Evolutionary conservation across 2,113 vertebrate species (phyloP).

Genomic region (Oryzias melastigma): DNA sequence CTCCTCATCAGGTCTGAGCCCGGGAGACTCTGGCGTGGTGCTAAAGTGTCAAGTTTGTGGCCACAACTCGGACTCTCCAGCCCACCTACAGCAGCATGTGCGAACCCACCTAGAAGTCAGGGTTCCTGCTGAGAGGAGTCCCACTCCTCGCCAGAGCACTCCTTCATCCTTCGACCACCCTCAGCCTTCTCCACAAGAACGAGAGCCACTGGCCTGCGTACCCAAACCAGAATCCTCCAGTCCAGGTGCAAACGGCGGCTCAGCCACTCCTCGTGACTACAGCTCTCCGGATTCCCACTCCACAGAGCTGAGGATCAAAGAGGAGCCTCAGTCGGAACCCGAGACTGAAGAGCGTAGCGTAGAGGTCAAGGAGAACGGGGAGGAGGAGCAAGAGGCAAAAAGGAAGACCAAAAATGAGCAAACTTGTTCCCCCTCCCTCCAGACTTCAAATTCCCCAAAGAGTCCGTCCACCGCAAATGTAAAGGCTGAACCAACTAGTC

Average conservation of each 20-base stretch:
- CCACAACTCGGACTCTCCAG: constrained; percentile 81
- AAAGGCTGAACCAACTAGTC: constrained; percentile 88
- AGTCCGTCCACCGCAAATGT: constrained; percentile 77
- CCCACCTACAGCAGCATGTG: constrained; percentile 84
- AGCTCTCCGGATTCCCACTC: constrained; percentile 46
- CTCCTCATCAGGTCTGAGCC: constrained; percentile 75
- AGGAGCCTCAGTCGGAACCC: constrained; percentile 77
- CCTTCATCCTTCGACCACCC: constrained; percentile 46
- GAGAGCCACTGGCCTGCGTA: constrained; percentile 49
- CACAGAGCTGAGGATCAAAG: constrained; percentile 76
- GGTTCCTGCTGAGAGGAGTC: constrained; percentile 70
- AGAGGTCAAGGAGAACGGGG: constrained; percentile 35
- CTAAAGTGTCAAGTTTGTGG: constrained; percentile 84
- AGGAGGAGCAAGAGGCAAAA: constrained; percentile 18
- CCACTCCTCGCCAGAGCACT: constrained; percentile 57
- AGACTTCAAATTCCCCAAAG: constrained; percentile 75
- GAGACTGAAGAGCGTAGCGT: constrained; percentile 69
- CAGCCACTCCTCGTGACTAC: constrained; percentile 65
- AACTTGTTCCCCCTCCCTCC: constrained; percentile 38
- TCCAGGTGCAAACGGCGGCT: constrained; percentile 75
- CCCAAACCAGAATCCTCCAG: constrained; percentile 73
- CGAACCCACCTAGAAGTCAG: constrained; percentile 77
- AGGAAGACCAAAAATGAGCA: constrained; percentile 9
- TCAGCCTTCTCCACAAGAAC: constrained; percentile 58
- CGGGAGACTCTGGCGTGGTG: constrained; percentile 74